Evolutionary conservation across 1,140 invertebrate genomes (phyloP).

Genomic region (Drosophila albomicans): DNA sequence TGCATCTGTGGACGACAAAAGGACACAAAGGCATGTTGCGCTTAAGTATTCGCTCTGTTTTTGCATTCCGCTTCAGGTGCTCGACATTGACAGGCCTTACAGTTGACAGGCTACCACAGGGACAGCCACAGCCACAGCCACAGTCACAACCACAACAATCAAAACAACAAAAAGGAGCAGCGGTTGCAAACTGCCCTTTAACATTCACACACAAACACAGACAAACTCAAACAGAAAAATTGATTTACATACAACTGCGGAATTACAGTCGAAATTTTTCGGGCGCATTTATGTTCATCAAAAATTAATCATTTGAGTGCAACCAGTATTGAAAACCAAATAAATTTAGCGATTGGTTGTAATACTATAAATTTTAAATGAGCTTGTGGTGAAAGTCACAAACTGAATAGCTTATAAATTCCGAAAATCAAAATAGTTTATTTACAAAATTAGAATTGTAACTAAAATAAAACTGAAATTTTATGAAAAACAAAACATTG

Average conservation of each 20-base stretch:
- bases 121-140: slow-evolving; percentile 9
- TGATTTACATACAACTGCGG: background rate
- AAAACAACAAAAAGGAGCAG: slow-evolving; percentile 12
- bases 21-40: slow-evolving; percentile 47
- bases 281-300: background rate
- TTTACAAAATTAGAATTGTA: no score
- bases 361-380: no score
- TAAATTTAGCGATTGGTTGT: no score
- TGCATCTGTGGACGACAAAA: slow-evolving; percentile 86
- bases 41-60: slow-evolving; percentile 36
- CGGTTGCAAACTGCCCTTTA: slow-evolving; percentile 16
- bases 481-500: no score
- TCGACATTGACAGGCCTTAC: slow-evolving; percentile 36
- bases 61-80: slow-evolving; percentile 14
- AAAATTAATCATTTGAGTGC: no score
- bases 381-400: no score
- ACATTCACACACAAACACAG: slow-evolving; percentile 8
- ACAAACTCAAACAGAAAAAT: background rate
- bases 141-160: slow-evolving; percentile 5
- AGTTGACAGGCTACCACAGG: slow-evolving; percentile 44
- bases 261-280: slow-evolving; percentile 18
- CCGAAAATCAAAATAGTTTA: no score
- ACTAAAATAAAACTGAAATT: no score
- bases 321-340: no score
- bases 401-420: no score